phyloP scores from a whole-genome alignment of 2,113 vertebrate species.

The Pithys albifrons region DNA sequence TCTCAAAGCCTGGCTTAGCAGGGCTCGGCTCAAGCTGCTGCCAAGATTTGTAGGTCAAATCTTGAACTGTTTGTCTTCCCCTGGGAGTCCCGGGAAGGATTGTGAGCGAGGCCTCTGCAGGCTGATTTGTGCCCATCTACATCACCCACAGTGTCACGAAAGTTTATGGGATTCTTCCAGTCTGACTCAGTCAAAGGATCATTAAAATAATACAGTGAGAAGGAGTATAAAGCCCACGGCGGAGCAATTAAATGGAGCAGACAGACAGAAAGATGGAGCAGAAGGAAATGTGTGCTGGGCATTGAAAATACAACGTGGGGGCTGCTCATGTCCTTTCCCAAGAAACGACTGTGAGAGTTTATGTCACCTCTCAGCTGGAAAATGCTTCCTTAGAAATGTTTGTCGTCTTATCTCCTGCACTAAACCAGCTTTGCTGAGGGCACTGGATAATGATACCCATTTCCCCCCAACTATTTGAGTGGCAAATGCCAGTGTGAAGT shows the following conservation, averaged over 20 bases:
- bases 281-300: background rate
- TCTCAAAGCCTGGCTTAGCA: background rate
- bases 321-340: background rate
- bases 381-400: background rate
- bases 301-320: background rate
- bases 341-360: background rate
- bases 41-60: background rate
- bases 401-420: background rate
- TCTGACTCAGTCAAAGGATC: conserved; percentile 59
- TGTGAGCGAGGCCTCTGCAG: background rate
- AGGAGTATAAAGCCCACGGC: background rate
- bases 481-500: background rate
- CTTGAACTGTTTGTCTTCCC: background rate
- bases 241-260: conserved; percentile 20
- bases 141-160: conserved; percentile 5
- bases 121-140: conserved; percentile 21
- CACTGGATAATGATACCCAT: rapidly evolving
- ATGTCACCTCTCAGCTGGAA: background rate
- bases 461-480: background rate
- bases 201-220: conserved; percentile 61
- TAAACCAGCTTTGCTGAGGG: background rate
- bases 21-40: rapidly evolving
- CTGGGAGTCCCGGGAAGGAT: background rate
- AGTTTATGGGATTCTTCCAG: conserved; percentile 57
- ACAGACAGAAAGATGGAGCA: conserved; percentile 4